Conservation (phyloP, 2,113 vertebrate genomes). For the Zosterops borbonicus region DNA sequence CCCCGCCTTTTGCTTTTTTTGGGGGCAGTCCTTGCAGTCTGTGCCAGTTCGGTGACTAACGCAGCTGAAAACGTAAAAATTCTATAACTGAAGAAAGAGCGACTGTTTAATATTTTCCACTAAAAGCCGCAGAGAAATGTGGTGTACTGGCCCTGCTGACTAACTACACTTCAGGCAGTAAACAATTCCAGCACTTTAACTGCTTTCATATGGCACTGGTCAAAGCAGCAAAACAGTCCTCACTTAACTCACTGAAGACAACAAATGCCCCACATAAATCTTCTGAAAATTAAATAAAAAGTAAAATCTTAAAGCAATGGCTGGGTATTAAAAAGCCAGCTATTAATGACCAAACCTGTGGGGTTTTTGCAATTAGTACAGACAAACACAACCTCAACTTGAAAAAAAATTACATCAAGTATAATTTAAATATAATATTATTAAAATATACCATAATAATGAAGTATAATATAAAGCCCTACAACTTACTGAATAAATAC, state of each 20-base stretch:
- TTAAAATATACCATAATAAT: neutral
- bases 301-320: neutral
- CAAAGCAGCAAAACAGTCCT: neutral
- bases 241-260: constrained; percentile 24
- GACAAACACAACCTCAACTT: neutral
- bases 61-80: constrained; percentile 67
- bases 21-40: constrained; percentile 61
- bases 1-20: neutral
- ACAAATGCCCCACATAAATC: neutral
- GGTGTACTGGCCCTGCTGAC: constrained; percentile 72
- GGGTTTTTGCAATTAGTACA: neutral
- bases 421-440: neutral
- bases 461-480: neutral
- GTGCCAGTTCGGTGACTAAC: constrained; percentile 79
- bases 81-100: constrained; percentile 71
- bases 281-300: neutral
- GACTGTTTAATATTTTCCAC: constrained; percentile 80
- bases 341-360: neutral
- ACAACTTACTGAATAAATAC: constrained; percentile 27
- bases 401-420: neutral
- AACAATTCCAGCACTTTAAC: constrained; percentile 76
- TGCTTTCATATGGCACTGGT: constrained; percentile 69
- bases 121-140: constrained; percentile 77
- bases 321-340: neutral
- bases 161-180: constrained; percentile 71